These are phyloP conservation scores for Melipona quadrifasciata DNA, from an alignment of 1,140 invertebrate species.

Conservation along the genomic window DNA sequence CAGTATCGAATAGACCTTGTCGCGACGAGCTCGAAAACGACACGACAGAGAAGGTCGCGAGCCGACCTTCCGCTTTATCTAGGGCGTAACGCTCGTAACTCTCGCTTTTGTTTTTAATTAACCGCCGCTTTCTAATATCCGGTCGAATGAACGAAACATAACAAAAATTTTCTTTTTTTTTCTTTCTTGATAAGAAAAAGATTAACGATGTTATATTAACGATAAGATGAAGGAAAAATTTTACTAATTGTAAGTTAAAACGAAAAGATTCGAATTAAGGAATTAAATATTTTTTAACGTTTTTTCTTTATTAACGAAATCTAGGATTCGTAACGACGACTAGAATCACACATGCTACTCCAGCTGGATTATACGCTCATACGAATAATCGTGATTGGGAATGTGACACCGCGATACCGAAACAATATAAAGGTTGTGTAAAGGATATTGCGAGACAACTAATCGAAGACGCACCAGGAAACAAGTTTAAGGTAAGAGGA, in stretches of 20 bases:
- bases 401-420: conserved; percentile 83
- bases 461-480: conserved; percentile 84
- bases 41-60: conserved; percentile 64
- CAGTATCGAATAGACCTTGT: conserved; percentile 60
- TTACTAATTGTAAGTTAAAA: no score
- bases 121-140: neutral
- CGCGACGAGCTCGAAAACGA: conserved; percentile 43
- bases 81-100: conserved; percentile 35
- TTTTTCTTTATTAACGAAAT: conserved; percentile 3
- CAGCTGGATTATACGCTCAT: conserved; percentile 88
- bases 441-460: conserved; percentile 85
- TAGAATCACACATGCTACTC: conserved; percentile 90
- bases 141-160: neutral
- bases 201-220: no score
- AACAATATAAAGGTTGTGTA: conserved; percentile 73
- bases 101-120: no score
- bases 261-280: no score
- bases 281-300: neutral
- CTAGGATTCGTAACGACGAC: conserved; percentile 88
- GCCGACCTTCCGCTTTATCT: conserved; percentile 71
- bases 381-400: conserved; percentile 87
- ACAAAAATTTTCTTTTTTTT: neutral
- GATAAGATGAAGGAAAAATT: no score
- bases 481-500: conserved; percentile 83
- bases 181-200: no score